A percentile compares a stretch with the other conserved stretches of the same genome.
Evolutionary conservation across 1,140 invertebrate species (phyloP).

Genomic region (Saxidomus purpurata): DNA sequence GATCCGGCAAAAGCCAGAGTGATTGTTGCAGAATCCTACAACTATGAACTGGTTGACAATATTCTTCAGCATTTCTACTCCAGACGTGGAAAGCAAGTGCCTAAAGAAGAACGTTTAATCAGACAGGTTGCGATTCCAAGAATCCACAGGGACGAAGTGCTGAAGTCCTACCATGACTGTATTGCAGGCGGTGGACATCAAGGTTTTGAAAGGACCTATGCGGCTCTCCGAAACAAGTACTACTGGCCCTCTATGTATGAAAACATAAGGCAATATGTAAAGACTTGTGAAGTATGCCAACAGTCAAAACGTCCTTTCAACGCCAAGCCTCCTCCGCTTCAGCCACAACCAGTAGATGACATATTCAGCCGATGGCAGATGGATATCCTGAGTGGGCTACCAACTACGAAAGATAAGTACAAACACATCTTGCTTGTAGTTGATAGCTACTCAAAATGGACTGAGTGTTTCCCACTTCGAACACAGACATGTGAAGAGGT

Average conservation of each 20-base stretch:
- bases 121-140: not conserved
- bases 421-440: too few species aligned
- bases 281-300: conserved; percentile 51
- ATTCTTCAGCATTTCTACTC: conserved; percentile 61
- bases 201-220: too few species aligned
- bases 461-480: conserved; percentile 45
- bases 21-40: not conserved
- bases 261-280: conserved; percentile 68
- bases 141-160: not conserved
- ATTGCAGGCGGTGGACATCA: too few species aligned
- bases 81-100: conserved; percentile 11
- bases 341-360: conserved; percentile 49
- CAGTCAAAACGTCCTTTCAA: conserved; percentile 50
- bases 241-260: conserved; percentile 64
- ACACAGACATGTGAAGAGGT: conserved; percentile 66
- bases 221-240: conserved; percentile 63
- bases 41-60: conserved; percentile 53
- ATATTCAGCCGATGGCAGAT: conserved; percentile 67
- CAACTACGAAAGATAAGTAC: conserved; percentile 45
- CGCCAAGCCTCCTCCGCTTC: conserved; percentile 22
- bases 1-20: not conserved
- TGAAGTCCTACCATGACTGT: conserved; percentile 59
- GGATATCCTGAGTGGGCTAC: conserved; percentile 67
- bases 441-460: too few species aligned
- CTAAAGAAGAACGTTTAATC: not conserved